Conservation (phyloP, 2,888 invertebrate genomes). For the Galerucella nymphaeae region DNA sequence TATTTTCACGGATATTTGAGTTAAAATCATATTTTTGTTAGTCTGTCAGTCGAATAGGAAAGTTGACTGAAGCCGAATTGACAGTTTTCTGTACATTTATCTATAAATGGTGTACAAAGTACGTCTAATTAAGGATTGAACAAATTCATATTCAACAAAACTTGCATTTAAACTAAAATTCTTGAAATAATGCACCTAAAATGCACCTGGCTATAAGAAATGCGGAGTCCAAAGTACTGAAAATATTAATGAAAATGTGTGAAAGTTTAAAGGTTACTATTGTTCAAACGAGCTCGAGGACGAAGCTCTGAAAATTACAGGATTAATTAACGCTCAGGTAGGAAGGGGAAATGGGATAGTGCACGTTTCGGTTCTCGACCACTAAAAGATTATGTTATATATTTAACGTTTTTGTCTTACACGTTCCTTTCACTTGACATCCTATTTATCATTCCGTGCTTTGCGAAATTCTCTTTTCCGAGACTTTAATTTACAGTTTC, state of each 20-base stretch:
- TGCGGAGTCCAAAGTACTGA: neutral
- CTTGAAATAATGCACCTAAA: neutral
- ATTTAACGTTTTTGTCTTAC: slow-evolving; percentile 38
- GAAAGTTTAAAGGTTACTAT: slow-evolving; percentile 35
- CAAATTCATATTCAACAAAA: neutral
- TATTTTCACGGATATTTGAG: no score
- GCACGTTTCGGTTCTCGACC: slow-evolving; percentile 25
- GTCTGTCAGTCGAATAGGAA: no score
- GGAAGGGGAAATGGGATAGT: slow-evolving; percentile 32
- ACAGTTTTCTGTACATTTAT: no score
- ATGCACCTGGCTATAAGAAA: neutral
- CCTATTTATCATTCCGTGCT: slow-evolving; percentile 30
- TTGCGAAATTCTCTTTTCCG: slow-evolving; percentile 14
- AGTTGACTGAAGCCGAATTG: no score
- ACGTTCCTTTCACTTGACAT: slow-evolving; percentile 31
- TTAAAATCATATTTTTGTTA: no score
- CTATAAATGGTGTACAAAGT: no score
- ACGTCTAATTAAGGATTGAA: no score
- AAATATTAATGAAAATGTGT: slow-evolving; percentile 33
- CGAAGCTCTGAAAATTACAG: slow-evolving; percentile 34
- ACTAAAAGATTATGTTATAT: slow-evolving; percentile 36
- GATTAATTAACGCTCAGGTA: slow-evolving; percentile 36
- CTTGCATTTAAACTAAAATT: neutral
- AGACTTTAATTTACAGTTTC: slow-evolving; percentile 25
- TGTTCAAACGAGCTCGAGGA: slow-evolving; percentile 36